Base-by-base conservation (phyloP, 2,888 invertebrate species). In the Panzeria rudis region DNA sequence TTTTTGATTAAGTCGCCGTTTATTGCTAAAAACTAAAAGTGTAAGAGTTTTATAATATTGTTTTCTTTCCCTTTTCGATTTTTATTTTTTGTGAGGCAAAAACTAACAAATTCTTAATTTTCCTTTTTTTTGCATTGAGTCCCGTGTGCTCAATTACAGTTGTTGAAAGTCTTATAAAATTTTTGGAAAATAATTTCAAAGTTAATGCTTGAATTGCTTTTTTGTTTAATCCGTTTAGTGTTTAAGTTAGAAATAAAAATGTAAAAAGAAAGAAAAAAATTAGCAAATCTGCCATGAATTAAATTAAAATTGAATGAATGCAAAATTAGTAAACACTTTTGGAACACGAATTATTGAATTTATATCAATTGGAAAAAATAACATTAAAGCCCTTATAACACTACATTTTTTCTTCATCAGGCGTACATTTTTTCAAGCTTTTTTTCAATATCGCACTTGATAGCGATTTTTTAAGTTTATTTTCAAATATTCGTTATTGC, bases 61-160 rank as follows among this genome's bases (percentile, higher is more conserved):
- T 25, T 23, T 47, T 47, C 8, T 47, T 20, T 11, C 25, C 23
- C 17, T 41, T 38, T 35, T 23, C 20, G 17, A 17, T 9, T 32
- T 50, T 35, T 69, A 3, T 41, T 44, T 3, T 50, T 20, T 20
- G 8, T 20, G 13, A 5, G 17, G 5, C 8, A 25, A 25, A 66
- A 59, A 59, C 47, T 44, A 38, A 38, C 20, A 38, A 38, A 23
- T 23, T 35, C 32, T 59, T 35, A 2, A 17, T 0, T 4, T 29
- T 4, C 11, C 35, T 35, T 59, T 56, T 56, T 56, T 56, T n/a
- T 4, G n/a, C 32, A 47, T 79, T 66, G 32, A 68, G 59, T 80
- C 84, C 72, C 76, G 44, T 35, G 71, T 68, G 80, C 76, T 68
- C 80, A 73, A 84, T 79, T 81, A 81, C 54, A 68, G 54, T 77